Evolutionary conservation across 1,140 invertebrate species (phyloP).

Genomic region (Pseudomyrmex sp.): DNA sequence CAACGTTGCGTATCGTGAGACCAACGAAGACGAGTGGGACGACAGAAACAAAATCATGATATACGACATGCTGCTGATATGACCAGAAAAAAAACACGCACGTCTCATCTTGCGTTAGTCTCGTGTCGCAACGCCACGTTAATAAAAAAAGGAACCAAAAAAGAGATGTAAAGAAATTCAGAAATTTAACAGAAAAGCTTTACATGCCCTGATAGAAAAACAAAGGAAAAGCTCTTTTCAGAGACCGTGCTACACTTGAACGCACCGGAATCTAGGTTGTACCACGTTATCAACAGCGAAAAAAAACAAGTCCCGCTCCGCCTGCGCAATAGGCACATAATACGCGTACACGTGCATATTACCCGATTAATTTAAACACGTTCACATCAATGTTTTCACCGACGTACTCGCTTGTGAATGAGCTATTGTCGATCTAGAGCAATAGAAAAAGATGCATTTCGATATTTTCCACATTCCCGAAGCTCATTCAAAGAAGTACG

Average conservation of each 20-base stretch:
- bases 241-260: slow-evolving; percentile 84
- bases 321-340: slow-evolving; percentile 82
- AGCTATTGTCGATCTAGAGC: slow-evolving; percentile 19
- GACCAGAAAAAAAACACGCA: background rate
- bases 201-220: slow-evolving; percentile 75
- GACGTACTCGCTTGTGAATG: slow-evolving; percentile 40
- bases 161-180: slow-evolving; percentile 55
- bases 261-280: slow-evolving; percentile 79
- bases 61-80: background rate
- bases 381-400: slow-evolving; percentile 29
- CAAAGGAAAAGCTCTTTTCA: slow-evolving; percentile 74
- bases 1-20: slow-evolving; percentile 69
- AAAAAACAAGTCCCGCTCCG: slow-evolving; percentile 74
- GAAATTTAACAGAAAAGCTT: slow-evolving; percentile 68
- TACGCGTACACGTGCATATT: slow-evolving; percentile 1
- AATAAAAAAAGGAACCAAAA: slow-evolving; percentile 42
- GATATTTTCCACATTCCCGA: slow-evolving; percentile 25
- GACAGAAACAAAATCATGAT: background rate
- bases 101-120: slow-evolving; percentile 56
- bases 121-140: slow-evolving; percentile 67
- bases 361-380: background rate
- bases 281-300: slow-evolving; percentile 82
- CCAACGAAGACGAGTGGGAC: slow-evolving; percentile 58
- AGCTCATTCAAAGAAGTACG: slow-evolving; percentile 40
- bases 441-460: background rate